Evolutionary conservation across 2,888 invertebrate genomes (phyloP).

Genomic region (Aleiodes alternator): DNA sequence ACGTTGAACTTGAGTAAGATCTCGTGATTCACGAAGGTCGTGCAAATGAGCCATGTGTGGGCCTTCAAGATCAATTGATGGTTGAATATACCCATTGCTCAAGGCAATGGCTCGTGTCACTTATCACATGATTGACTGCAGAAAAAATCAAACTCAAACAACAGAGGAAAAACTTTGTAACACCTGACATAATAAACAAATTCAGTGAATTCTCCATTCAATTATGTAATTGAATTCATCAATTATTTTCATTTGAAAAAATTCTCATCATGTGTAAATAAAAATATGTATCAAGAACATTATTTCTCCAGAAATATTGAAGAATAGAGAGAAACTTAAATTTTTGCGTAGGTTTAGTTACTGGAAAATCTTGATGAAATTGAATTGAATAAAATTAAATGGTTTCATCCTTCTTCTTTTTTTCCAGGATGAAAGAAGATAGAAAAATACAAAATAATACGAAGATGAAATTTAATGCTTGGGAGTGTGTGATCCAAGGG

Average conservation of each 20-base stretch:
- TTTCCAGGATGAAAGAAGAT: slow-evolving; percentile 12
- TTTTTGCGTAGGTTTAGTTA: slow-evolving; percentile 11
- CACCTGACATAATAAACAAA: not conserved
- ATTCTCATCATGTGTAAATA: too few relatives aligned
- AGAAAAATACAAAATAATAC: slow-evolving; percentile 14
- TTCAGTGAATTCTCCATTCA: not conserved
- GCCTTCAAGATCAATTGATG: slow-evolving; percentile 33
- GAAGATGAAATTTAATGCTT: slow-evolving; percentile 3
- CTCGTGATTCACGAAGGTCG: not conserved
- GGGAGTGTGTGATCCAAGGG: slow-evolving; percentile 61
- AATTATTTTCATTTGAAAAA: slow-evolving; percentile 1
- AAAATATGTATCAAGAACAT: too few relatives aligned
- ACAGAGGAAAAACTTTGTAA: not conserved
- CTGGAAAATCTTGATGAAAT: slow-evolving; percentile 17
- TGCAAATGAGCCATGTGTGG: slow-evolving; percentile 5
- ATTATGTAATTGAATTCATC: slow-evolving; percentile 4
- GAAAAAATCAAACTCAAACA: slow-evolving; percentile 8
- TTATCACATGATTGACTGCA: slow-evolving; percentile 18
- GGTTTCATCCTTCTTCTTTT: not conserved
- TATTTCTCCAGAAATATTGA: too few relatives aligned
- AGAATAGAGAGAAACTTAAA: too few relatives aligned
- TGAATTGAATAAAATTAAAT: slow-evolving; percentile 15
- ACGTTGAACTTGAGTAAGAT: not conserved
- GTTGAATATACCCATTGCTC: slow-evolving; percentile 19
- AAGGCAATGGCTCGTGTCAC: slow-evolving; percentile 32